These are phyloP conservation scores for Phalloptychus januarius DNA, from an alignment of 2,797 vertebrate species.

Conservation along the genomic window DNA sequence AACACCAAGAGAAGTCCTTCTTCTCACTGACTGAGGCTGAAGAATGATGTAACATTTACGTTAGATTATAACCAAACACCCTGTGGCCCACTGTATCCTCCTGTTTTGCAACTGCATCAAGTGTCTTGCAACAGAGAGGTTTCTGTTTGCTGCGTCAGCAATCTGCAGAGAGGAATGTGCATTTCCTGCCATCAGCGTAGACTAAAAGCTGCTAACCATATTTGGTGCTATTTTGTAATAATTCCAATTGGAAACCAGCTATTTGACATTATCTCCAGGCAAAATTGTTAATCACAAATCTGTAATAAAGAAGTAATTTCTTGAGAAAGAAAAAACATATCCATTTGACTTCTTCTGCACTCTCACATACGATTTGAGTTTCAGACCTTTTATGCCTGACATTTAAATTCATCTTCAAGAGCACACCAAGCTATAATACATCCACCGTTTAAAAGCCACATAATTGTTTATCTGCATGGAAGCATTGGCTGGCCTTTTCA, in stretches of 20 bases:
- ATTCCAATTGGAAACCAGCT: not conserved
- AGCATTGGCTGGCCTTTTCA: constrained; percentile 82
- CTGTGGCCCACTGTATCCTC: constrained; percentile 45
- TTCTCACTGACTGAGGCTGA: constrained; percentile 4
- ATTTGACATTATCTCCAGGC: not conserved
- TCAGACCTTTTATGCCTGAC: constrained; percentile 76
- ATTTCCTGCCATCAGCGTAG: constrained; percentile 55
- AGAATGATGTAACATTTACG: constrained; percentile 47
- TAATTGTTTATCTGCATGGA: constrained; percentile 84
- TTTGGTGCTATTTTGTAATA: not conserved
- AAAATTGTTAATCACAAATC: not conserved
- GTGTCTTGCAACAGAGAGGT: constrained; percentile 73
- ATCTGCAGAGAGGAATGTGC: constrained; percentile 40
- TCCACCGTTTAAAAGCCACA: constrained; percentile 77
- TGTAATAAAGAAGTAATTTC: constrained; percentile 11
- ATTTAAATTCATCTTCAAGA: constrained; percentile 80
- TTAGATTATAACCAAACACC: constrained; percentile 38
- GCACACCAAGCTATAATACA: constrained; percentile 77
- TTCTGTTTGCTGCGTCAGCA: constrained; percentile 75
- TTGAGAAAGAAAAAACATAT: constrained; percentile 9
- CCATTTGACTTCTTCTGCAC: constrained; percentile 39
- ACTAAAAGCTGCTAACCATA: constrained; percentile 21
- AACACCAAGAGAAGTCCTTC: not conserved
- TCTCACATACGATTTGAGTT: constrained; percentile 60
- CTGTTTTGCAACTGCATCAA: constrained; percentile 71